Conservation (phyloP, 2,797 vertebrate species). For the Lepidocolaptes lacrymiger region DNA sequence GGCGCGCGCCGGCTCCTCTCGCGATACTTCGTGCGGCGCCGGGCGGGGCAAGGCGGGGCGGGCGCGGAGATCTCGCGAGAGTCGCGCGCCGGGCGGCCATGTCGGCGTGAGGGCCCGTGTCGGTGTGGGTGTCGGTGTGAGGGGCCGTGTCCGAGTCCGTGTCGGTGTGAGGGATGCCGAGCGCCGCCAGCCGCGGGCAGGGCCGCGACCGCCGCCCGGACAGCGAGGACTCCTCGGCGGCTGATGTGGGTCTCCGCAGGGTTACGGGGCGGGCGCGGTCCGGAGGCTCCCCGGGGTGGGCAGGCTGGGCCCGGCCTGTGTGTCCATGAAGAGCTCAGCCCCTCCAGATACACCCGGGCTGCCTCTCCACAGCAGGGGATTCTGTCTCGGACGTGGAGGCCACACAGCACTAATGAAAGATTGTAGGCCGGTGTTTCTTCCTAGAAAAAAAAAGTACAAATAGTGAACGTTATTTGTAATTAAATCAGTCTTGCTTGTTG, state of each 20-base stretch:
- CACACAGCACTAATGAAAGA: background rate
- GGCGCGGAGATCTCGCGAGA: background rate
- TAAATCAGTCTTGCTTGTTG: background rate
- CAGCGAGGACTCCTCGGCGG: constrained; percentile 61
- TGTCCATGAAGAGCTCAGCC: background rate
- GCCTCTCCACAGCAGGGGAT: background rate
- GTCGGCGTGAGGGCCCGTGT: background rate
- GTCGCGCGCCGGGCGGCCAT: background rate
- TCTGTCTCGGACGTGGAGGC: background rate
- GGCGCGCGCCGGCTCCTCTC: background rate
- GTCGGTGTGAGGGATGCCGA: constrained; percentile 65
- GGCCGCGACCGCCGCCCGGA: constrained; percentile 67
- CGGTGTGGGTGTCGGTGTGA: too few relatives aligned
- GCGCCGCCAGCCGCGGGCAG: constrained; percentile 64
- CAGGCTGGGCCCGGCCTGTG: background rate
- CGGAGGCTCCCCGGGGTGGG: background rate
- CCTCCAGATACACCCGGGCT: background rate
- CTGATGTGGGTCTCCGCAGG: constrained; percentile 73
- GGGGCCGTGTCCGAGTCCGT: too few relatives aligned
- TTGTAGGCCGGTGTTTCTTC: background rate
- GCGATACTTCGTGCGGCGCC: background rate
- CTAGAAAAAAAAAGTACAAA: background rate
- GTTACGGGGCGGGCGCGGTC: background rate
- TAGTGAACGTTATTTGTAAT: background rate
- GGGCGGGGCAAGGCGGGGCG: background rate